These are phyloP conservation scores for Notarius quadriscutis DNA, from an alignment of 2,113 vertebrate genomes.

Conservation along the genomic window DNA sequence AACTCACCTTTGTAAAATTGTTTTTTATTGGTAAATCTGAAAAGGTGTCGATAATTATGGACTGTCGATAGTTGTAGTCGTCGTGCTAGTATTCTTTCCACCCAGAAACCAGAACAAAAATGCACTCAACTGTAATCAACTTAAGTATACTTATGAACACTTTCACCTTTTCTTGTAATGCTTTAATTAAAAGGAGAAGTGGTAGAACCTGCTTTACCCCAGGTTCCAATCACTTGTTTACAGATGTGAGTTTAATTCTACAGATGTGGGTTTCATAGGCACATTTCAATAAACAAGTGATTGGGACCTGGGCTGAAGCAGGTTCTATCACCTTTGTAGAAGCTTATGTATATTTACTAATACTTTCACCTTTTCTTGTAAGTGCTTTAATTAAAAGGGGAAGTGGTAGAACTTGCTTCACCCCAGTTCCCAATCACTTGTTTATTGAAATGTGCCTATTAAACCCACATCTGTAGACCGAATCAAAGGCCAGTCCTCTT, in stretches of 20 bases:
- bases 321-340: not conserved
- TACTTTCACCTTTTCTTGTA: conserved; percentile 37
- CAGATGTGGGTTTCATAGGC: too few species aligned
- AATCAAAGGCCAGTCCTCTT: conserved; percentile 34
- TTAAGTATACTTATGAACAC: not conserved
- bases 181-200: conserved; percentile 66
- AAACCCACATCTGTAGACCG: conserved; percentile 53
- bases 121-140: not conserved
- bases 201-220: conserved; percentile 55
- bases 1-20: too few species aligned
- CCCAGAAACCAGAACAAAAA: not conserved
- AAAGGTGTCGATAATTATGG: too few species aligned
- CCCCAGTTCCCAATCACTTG: conserved; percentile 60
- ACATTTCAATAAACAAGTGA: too few species aligned
- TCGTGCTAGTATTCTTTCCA: not conserved
- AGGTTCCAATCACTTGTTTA: conserved; percentile 62
- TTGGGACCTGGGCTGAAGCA: too few species aligned
- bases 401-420: conserved; percentile 60
- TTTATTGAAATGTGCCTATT: conserved; percentile 65
- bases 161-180: conserved; percentile 39
- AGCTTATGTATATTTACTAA: not conserved
- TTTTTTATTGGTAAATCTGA: too few species aligned
- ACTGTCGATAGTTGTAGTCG: too few species aligned
- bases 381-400: conserved; percentile 61
- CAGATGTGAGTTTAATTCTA: too few species aligned